Percentiles rank a stretch among this genome's conserved stretches.
Evolutionary conservation across 2,888 invertebrate genomes (phyloP).

Genomic region (Polyploca ridens): DNA sequence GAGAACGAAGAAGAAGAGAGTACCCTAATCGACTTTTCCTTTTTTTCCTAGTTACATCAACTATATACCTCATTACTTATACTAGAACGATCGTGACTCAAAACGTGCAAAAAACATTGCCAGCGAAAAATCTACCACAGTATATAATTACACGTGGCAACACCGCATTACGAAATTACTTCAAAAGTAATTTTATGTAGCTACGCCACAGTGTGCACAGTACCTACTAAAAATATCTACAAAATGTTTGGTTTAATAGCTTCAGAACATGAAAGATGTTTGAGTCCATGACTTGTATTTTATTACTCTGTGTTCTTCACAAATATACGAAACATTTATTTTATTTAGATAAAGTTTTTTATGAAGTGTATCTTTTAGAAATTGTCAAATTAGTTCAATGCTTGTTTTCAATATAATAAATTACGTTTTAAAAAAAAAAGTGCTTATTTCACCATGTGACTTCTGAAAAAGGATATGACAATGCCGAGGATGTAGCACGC

Average conservation of each 20-base stretch:
- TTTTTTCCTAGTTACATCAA: too few species aligned
- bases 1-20: too few species aligned
- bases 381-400: too few species aligned
- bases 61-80: too few species aligned
- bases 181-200: conserved; percentile 4
- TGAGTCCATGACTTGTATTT: background rate
- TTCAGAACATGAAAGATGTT: conserved; percentile 5
- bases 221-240: conserved; percentile 6
- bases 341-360: background rate
- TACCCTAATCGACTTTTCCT: too few species aligned
- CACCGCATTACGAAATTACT: conserved; percentile 2
- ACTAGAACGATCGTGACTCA: background rate
- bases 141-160: background rate
- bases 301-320: background rate
- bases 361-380: background rate
- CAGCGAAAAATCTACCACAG: background rate
- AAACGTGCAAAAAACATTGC: background rate
- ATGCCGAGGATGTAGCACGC: too few species aligned
- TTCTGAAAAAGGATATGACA: too few species aligned
- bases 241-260: conserved; percentile 4
- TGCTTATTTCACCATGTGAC: too few species aligned
- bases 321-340: background rate
- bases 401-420: too few species aligned
- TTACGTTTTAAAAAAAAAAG: too few species aligned
- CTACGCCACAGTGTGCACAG: conserved; percentile 4